Evolutionary conservation across 2,797 vertebrate species (phyloP).

Genomic region (Eulemur albifrons): DNA sequence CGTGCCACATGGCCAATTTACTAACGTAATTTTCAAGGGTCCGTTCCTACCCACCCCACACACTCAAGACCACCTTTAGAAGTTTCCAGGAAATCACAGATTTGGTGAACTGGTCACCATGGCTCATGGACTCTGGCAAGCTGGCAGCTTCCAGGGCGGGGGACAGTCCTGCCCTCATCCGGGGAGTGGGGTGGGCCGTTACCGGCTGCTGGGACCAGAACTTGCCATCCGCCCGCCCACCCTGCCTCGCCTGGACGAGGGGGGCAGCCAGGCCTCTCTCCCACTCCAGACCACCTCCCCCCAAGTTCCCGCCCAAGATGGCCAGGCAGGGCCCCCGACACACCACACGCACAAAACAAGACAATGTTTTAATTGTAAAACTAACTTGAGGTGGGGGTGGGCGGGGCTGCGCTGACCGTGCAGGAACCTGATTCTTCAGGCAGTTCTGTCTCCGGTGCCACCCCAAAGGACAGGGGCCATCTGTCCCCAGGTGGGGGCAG

Average conservation of each 20-base stretch:
- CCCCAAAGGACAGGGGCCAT: background rate
- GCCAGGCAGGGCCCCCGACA: background rate
- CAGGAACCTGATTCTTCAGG: slow-evolving; percentile 51
- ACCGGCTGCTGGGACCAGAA: fast-evolving
- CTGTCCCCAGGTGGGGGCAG: background rate
- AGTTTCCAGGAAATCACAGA: background rate
- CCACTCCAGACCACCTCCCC: fast-evolving
- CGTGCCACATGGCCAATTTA: background rate
- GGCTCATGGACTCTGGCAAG: background rate
- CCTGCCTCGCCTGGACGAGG: background rate
- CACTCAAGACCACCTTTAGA: background rate
- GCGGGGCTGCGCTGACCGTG: background rate
- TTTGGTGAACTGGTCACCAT: too few species aligned
- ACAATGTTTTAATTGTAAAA: slow-evolving; percentile 79
- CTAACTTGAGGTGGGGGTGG: slow-evolving; percentile 14
- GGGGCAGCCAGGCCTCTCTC: background rate
- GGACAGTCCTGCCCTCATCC: fast-evolving
- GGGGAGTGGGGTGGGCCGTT: fast-evolving
- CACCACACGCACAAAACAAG: slow-evolving; percentile 42
- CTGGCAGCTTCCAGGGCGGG: background rate
- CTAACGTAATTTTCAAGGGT: background rate
- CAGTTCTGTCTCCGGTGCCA: background rate
- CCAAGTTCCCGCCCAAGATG: fast-evolving
- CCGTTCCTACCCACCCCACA: background rate
- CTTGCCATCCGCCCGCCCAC: fast-evolving